Base-by-base conservation (phyloP, 2,888 invertebrate species). In the Epirrhoe tristata region DNA sequence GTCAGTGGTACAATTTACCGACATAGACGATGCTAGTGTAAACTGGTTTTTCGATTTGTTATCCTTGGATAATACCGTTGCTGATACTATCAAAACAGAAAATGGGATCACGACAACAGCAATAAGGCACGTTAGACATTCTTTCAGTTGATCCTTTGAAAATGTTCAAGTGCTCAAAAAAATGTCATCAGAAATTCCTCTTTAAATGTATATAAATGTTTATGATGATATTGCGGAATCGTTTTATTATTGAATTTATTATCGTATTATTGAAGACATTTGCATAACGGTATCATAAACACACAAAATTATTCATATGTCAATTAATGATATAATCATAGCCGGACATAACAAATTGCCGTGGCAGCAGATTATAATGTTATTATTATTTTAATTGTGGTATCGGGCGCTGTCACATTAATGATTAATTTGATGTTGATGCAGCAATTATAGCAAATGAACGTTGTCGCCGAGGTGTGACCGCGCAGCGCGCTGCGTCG, bases 351-450 rank as follows among this genome's bases (percentile, higher is more conserved):
- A 81, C 78, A 79, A 83, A 81, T 82, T 77, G 74, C 69, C 74
- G 58, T 78, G 77, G 78, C 77, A 77, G 80, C 71, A 66, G 76
- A 70, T 84, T 84, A 84, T 80, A 77, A 80, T 78, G 79, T 83
- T 83, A 84, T 86, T 83, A 83, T 83, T 48, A 84, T 84, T 77
- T 74, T 73, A 75, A 75, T 76, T 67, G 74, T 78, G 76, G 79
- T 86, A 87, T 87, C 83, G 78, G 67, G 74, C 79, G 81, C 85
- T 88, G 90, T 89, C 90, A 85, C 83, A 86, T 87, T 86, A 84
- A 85, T 90, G 87, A 91, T 91, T 90, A 89, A 90, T 90, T 85
- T 77, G 87, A 87, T 85, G 86, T 83, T 82, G 79, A 83, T 82
- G 73, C 76, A 82, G 86, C 86, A 89, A 91, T 91, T 91, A 91